These are phyloP conservation scores for Graphium colonna DNA, from an alignment of 2,888 invertebrate species.

Conservation along the genomic window DNA sequence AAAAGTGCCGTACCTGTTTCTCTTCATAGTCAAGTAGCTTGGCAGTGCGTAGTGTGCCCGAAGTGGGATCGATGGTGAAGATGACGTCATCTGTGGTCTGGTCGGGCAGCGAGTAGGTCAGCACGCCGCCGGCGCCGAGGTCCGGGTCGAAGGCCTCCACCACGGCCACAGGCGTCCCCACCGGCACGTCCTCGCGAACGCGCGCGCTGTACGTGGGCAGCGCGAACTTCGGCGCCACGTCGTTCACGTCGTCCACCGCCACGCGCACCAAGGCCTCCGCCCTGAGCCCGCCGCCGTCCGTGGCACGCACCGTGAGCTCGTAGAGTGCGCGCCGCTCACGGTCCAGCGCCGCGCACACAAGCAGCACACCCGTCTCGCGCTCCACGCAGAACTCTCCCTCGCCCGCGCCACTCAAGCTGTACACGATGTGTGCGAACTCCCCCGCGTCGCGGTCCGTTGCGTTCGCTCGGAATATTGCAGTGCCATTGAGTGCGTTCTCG, in stretches of 20 bases:
- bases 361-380: conserved; percentile 86
- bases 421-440: conserved; percentile 87
- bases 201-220: conserved; percentile 87
- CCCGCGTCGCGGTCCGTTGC: conserved; percentile 93
- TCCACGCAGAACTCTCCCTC: conserved; percentile 91
- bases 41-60: conserved; percentile 91
- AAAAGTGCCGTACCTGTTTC: conserved; percentile 86
- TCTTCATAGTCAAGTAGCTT: conserved; percentile 92
- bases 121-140: conserved; percentile 88
- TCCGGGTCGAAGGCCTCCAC: conserved; percentile 92
- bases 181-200: conserved; percentile 95
- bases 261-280: conserved; percentile 92
- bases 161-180: conserved; percentile 91
- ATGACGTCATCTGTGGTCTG: conserved; percentile 82
- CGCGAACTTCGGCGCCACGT: conserved; percentile 90
- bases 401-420: conserved; percentile 84
- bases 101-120: conserved; percentile 89
- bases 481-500: conserved; percentile 92
- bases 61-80: conserved; percentile 91
- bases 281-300: conserved; percentile 87
- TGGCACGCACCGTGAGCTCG: conserved; percentile 88
- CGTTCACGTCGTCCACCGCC: conserved; percentile 93
- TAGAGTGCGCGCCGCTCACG: conserved; percentile 91
- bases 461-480: conserved; percentile 89
- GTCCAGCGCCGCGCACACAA: conserved; percentile 88